These are phyloP conservation scores for Agonopterix alstromeriana DNA, from an alignment of 2,888 invertebrate genomes.

Conservation along the genomic window DNA sequence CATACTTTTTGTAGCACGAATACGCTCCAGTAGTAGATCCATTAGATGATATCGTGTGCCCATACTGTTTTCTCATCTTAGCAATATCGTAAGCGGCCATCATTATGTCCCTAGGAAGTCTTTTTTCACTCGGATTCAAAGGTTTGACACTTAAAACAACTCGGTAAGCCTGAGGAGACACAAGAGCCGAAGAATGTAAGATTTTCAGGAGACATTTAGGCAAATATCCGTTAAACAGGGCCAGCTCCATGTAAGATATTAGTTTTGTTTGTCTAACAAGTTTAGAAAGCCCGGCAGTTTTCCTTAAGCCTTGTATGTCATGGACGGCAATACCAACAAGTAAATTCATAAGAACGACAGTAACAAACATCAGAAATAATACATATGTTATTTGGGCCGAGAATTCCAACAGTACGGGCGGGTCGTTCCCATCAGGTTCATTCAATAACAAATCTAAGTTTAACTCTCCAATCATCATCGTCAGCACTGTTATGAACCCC, in stretches of 20 bases:
- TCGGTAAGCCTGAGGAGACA: conserved; percentile 88
- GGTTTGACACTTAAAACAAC: conserved; percentile 90
- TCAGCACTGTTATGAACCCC: conserved; percentile 88
- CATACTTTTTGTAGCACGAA: conserved; percentile 80
- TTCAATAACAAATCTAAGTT: conserved; percentile 86
- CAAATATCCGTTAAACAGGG: conserved; percentile 86
- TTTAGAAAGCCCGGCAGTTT: conserved; percentile 90
- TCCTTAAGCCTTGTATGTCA: conserved; percentile 90
- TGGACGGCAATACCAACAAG: conserved; percentile 92
- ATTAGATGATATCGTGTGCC: conserved; percentile 81
- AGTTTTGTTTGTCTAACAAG: conserved; percentile 90
- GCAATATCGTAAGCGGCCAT: conserved; percentile 83
- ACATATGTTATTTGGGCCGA: conserved; percentile 90
- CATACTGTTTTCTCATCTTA: conserved; percentile 82
- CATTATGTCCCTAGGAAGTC: conserved; percentile 86
- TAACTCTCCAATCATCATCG: conserved; percentile 93
- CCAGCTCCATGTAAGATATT: conserved; percentile 90
- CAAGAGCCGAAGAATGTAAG: conserved; percentile 85
- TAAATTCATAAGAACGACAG: conserved; percentile 90
- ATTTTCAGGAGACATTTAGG: conserved; percentile 85
- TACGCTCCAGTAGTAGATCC: conserved; percentile 79
- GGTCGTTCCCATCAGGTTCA: conserved; percentile 85
- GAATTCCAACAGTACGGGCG: conserved; percentile 85
- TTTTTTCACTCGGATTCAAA: conserved; percentile 87
- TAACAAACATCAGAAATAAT: conserved; percentile 87